A percentile compares a stretch with the other conserved stretches of the same genome.
These are phyloP conservation scores for Philopotamus ludificatus DNA, from an alignment of 1,140 invertebrate species.

Conservation along the genomic window DNA sequence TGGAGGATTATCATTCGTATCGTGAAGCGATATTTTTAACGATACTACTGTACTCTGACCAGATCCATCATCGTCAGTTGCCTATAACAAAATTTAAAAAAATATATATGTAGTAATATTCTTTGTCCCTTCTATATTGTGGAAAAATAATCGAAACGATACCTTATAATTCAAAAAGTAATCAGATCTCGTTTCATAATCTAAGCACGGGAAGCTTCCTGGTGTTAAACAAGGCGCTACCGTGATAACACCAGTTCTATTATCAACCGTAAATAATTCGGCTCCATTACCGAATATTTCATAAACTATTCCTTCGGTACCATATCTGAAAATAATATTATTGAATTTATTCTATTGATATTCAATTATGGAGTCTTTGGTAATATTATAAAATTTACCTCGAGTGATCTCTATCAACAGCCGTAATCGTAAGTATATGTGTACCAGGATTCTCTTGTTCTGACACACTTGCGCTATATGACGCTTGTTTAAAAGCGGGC, in stretches of 20 bases:
- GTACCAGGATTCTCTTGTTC: conserved; percentile 73
- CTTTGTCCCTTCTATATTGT: background rate
- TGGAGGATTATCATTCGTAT: conserved; percentile 87
- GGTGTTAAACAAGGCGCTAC: conserved; percentile 73
- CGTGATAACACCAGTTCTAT: conserved; percentile 75
- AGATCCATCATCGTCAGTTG: conserved; percentile 79
- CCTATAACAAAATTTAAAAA: no score
- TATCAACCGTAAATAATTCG: conserved; percentile 80
- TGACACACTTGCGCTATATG: conserved; percentile 68
- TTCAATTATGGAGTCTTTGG: background rate
- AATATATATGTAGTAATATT: no score
- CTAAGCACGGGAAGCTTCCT: conserved; percentile 69
- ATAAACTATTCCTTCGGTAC: conserved; percentile 80
- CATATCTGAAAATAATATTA: conserved; percentile 54
- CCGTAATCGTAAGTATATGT: conserved; percentile 72
- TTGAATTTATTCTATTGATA: background rate
- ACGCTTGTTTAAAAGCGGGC: conserved; percentile 73
- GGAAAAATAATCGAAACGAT: conserved; percentile 25
- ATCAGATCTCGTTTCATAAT: conserved; percentile 79
- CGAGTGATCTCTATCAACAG: conserved; percentile 81
- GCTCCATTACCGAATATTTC: conserved; percentile 79
- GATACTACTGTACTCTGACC: conserved; percentile 75
- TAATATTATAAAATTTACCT: conserved; percentile 56
- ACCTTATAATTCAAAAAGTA: conserved; percentile 87
- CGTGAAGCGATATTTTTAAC: conserved; percentile 73